Percentiles rank a stretch among this genome's conserved stretches.
These are phyloP conservation scores for Vanacampus margaritifer DNA, from an alignment of 2,113 vertebrate species.

Conservation along the genomic window DNA sequence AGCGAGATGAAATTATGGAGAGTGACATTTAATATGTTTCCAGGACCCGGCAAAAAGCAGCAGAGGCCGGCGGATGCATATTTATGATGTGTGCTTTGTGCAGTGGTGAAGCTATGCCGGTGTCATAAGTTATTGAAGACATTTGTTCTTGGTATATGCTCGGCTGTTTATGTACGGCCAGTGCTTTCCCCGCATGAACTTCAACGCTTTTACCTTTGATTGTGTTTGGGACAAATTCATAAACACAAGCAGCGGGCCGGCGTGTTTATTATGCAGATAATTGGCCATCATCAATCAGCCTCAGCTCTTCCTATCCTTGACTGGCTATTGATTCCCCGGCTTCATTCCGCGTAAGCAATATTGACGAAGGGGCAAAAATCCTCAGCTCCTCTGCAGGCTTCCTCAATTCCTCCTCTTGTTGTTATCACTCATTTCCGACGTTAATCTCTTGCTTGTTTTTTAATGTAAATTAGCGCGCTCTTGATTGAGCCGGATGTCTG, in stretches of 20 bases:
- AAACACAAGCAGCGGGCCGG: constrained; percentile 61
- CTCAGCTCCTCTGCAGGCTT: constrained; percentile 27
- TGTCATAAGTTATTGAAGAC: constrained; percentile 61
- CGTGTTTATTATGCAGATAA: constrained; percentile 71
- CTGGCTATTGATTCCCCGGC: constrained; percentile 62
- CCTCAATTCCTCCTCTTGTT: constrained; percentile 27
- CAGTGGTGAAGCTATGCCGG: constrained; percentile 25
- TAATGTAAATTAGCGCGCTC: constrained; percentile 44
- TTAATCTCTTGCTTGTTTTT: constrained; percentile 27
- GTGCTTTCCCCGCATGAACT: constrained; percentile 23
- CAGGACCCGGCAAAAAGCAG: constrained; percentile 26
- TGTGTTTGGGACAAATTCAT: constrained; percentile 66
- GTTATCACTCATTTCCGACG: constrained; percentile 31
- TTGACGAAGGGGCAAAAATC: constrained; percentile 20
- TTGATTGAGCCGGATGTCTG: constrained; percentile 52
- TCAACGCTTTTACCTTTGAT: constrained; percentile 33
- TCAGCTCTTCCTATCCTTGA: constrained; percentile 62
- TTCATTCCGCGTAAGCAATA: constrained; percentile 57
- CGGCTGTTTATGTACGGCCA: constrained; percentile 26
- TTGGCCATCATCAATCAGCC: constrained; percentile 70
- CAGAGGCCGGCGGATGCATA: constrained; percentile 45
- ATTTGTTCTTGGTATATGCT: constrained; percentile 42
- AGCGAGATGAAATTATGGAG: constrained; percentile 46
- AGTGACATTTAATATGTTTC: constrained; percentile 66
- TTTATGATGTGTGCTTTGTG: constrained; percentile 50